Percentiles rank a stretch among this genome's conserved stretches.
These are phyloP conservation scores for Aptenodytes forsteri DNA, from an alignment of 2,113 vertebrate genomes.

Conservation along the genomic window DNA sequence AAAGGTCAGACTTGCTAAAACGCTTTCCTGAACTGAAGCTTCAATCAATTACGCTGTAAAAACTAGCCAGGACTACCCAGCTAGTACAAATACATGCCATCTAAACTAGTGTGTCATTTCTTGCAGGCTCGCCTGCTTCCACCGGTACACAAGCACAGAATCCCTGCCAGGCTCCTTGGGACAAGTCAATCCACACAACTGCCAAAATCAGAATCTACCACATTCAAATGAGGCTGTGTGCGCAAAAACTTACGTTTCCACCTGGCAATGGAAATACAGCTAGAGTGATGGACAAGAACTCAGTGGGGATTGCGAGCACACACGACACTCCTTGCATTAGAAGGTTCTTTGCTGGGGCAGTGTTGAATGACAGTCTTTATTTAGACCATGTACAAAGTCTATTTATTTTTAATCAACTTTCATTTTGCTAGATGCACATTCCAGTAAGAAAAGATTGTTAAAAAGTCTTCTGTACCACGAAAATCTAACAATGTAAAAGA, in stretches of 20 bases:
- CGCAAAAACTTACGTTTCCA: not conserved
- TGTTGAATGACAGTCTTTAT: not conserved
- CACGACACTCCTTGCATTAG: accelerated
- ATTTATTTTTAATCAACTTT: not conserved
- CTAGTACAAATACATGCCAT: accelerated
- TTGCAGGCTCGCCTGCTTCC: not conserved
- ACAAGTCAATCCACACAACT: not conserved
- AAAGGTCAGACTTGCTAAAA: not conserved
- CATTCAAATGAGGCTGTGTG: accelerated
- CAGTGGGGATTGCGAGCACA: accelerated
- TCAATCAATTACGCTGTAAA: not conserved
- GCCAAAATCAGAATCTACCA: not conserved
- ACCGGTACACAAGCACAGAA: not conserved
- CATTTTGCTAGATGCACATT: not conserved
- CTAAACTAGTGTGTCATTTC: not conserved
- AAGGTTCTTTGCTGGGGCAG: not conserved
- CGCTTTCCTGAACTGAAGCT: not conserved
- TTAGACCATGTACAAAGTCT: not conserved
- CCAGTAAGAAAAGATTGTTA: not conserved
- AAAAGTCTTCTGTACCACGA: not conserved
- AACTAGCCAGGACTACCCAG: not conserved
- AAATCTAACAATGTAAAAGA: not conserved
- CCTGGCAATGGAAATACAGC: not conserved
- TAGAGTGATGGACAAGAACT: not conserved
- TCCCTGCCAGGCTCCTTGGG: not conserved